A percentile compares a stretch with the other conserved stretches of the same genome.
Conservation (phyloP, 2,113 vertebrate species). For the Pluvianellus socialis region DNA sequence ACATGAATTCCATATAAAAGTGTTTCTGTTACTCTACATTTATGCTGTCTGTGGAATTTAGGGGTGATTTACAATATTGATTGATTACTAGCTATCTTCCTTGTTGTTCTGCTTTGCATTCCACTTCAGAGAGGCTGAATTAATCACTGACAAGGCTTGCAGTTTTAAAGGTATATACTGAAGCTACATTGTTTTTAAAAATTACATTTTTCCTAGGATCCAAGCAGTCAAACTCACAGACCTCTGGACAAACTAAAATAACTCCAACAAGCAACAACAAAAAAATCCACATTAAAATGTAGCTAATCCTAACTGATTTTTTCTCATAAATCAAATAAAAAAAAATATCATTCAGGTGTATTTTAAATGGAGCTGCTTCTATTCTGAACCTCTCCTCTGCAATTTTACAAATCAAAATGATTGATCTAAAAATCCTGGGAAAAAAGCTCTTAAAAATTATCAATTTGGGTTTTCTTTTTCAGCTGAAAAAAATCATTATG, state of each 20-base stretch:
- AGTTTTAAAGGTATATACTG: constrained; percentile 13
- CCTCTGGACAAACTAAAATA: neutral
- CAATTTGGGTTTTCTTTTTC: neutral
- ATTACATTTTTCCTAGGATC: neutral
- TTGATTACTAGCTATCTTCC: constrained; percentile 58
- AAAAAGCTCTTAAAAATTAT: neutral
- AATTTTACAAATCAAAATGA: neutral
- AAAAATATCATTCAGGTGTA: neutral
- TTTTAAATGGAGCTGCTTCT: neutral
- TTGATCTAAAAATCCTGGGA: neutral
- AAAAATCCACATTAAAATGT: neutral
- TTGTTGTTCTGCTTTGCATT: constrained; percentile 54
- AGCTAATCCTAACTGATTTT: neutral
- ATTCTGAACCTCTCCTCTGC: neutral
- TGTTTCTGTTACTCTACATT: constrained; percentile 35
- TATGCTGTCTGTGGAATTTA: constrained; percentile 43
- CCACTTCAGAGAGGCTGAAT: constrained; percentile 27
- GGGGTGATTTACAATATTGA: constrained; percentile 58
- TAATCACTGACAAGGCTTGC: constrained; percentile 54
- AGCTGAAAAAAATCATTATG: neutral
- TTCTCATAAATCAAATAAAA: neutral
- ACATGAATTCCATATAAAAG: constrained; percentile 47
- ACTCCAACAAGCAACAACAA: neutral
- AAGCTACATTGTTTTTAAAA: neutral
- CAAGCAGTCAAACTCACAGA: neutral